Percentiles rank a stretch among this genome's conserved stretches.
phyloP scores from a whole-genome alignment of 2,888 invertebrate species.

The Pandemis corylana region DNA sequence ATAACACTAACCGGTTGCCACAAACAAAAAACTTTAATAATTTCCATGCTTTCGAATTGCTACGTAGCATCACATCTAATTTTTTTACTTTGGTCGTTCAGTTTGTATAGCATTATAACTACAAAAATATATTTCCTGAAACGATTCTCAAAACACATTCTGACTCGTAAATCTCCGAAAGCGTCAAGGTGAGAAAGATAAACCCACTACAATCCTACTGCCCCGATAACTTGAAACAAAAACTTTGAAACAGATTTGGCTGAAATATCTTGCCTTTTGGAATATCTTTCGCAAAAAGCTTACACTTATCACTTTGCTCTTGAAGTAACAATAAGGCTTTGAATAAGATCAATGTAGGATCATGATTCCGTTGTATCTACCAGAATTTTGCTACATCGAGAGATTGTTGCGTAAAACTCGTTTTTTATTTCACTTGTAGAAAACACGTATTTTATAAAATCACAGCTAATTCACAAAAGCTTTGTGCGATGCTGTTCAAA shows the following conservation, averaged over 20 bases:
- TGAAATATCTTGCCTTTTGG: conserved; percentile 26
- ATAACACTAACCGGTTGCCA: too few species aligned
- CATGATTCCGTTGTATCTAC: neutral
- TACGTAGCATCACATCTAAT: too few species aligned
- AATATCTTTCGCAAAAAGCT: conserved; percentile 28
- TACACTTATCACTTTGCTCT: conserved; percentile 29
- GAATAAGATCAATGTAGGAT: conserved; percentile 12
- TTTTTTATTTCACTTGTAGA: neutral
- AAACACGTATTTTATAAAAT: neutral
- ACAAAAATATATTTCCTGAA: neutral
- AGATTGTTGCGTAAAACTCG: neutral
- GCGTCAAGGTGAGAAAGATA: conserved; percentile 32
- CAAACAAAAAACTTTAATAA: too few species aligned
- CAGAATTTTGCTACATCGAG: neutral
- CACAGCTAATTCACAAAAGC: neutral
- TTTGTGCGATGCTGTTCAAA: neutral
- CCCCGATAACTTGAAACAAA: conserved; percentile 30
- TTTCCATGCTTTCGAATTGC: too few species aligned
- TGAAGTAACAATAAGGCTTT: conserved; percentile 17
- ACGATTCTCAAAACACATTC: neutral
- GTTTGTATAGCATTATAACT: neutral
- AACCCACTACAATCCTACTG: conserved; percentile 38
- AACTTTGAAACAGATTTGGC: conserved; percentile 37
- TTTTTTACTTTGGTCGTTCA: neutral
- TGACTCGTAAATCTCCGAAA: conserved; percentile 12